These are phyloP conservation scores for Drosophila miranda DNA, from an alignment of 1,140 invertebrate species.

Conservation along the genomic window DNA sequence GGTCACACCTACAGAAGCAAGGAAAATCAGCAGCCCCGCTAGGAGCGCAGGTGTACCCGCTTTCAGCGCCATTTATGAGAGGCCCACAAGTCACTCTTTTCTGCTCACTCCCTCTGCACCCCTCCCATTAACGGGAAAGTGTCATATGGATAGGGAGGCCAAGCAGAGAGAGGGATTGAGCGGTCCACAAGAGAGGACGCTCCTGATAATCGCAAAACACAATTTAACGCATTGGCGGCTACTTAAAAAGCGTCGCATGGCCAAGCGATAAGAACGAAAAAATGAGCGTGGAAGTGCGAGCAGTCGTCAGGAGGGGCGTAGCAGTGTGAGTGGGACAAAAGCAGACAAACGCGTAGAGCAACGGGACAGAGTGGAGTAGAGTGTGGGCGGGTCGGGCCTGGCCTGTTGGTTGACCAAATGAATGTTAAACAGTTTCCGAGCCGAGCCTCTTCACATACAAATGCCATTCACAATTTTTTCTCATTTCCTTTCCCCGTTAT, in stretches of 20 bases:
- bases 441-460: slow-evolving; percentile 31
- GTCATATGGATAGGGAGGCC: slow-evolving; percentile 68
- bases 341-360: background rate
- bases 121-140: slow-evolving; percentile 37
- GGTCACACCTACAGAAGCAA: background rate
- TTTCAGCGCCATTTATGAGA: slow-evolving; percentile 70
- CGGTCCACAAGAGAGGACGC: slow-evolving; percentile 11
- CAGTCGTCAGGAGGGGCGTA: too few species aligned
- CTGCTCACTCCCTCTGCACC: background rate
- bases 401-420: slow-evolving; percentile 65
- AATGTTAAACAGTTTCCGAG: slow-evolving; percentile 65
- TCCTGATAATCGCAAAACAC: slow-evolving; percentile 74
- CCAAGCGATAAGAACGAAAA: slow-evolving; percentile 60
- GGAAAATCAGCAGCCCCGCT: slow-evolving; percentile 12
- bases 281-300: background rate
- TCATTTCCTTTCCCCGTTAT: slow-evolving; percentile 22
- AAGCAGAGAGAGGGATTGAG: slow-evolving; percentile 27
- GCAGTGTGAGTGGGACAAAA: slow-evolving; percentile 4
- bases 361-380: background rate
- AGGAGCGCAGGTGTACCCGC: slow-evolving; percentile 65
- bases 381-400: slow-evolving; percentile 4
- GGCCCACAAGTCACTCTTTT: background rate
- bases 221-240: slow-evolving; percentile 79
- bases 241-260: slow-evolving; percentile 78
- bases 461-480: slow-evolving; percentile 41